Base-by-base conservation (phyloP, 2,888 invertebrate genomes). In the Ormia ochracea region DNA sequence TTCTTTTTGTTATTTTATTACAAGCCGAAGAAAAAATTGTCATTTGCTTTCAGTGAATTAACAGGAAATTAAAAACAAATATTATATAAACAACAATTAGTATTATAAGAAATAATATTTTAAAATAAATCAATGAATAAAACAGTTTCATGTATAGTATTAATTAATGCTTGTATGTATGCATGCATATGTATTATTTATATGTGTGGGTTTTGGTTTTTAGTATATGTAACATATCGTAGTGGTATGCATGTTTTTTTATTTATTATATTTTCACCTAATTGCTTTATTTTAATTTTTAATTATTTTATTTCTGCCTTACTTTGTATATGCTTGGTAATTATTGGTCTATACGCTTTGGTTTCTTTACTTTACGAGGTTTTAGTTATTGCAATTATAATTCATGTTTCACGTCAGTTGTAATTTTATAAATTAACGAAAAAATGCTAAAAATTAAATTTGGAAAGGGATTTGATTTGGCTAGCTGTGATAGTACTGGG, bases 341-440 rank as follows among this genome's bases (percentile, higher is more conserved):
- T 63, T 75, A 78, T 82, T 82, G 81, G 81, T 82, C 82, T 82
- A 82, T 82, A 72, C 81, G 72, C 79, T 82, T 82, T 82, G 82
- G 82, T 82, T 79, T 81, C 79, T 79, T 82, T 76, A 65, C 77
- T 65, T 80, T 78, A 81, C 77, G 80, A 80, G 80, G 80, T 80
- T 80, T 76, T 45, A 68, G 80, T 80, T 80, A 80, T 80, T 80
- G 61, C 65, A 78, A 75, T 69, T 63, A 63, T 52, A 50, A 50
- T 50, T 70, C 14, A 31, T 38, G 28, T 59, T 36, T 45, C 56
- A 56, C 7, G 41, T 45, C 38, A 77, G 36, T 63, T 19, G 9
- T 31, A 26, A 21, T 10, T 63, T 23, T 45, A 48, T 36, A 28
- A 28, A 7, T 17, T 17, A 41, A 17, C 6, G 0, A 41, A 41